Percentiles rank a stretch among this genome's conserved stretches.
Conservation (phyloP, 2,113 vertebrate species). For the Tringa solitaria region DNA sequence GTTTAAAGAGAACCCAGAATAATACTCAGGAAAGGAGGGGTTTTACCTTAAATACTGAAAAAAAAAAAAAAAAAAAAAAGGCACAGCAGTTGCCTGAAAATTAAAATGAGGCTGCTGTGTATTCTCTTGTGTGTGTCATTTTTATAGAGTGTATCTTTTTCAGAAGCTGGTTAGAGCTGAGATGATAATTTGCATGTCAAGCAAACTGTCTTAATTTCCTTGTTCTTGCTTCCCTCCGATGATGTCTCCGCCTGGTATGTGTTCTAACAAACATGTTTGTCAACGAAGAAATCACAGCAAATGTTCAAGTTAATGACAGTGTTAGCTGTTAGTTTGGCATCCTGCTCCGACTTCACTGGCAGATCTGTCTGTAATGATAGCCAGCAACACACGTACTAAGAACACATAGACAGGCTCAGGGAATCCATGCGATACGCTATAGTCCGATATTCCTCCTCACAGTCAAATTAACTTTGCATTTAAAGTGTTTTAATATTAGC, state of each 20-base stretch:
- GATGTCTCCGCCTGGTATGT: background rate
- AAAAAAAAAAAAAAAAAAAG: background rate
- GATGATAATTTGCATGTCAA: constrained; percentile 46
- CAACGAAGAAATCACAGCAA: constrained; percentile 23
- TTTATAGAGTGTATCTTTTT: constrained; percentile 6
- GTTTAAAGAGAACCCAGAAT: background rate
- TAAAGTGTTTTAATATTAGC: background rate
- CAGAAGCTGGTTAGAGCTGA: constrained; percentile 1
- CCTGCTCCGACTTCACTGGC: background rate
- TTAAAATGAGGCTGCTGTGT: background rate
- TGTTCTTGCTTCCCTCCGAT: background rate
- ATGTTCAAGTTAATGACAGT: constrained; percentile 25
- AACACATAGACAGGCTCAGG: background rate
- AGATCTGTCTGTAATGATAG: background rate
- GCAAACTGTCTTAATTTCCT: constrained; percentile 50
- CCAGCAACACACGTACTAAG: background rate
- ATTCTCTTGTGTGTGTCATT: constrained; percentile 28
- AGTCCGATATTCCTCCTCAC: background rate
- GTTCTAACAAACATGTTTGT: constrained; percentile 56
- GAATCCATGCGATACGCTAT: background rate
- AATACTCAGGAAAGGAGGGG: background rate
- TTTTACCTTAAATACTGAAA: background rate
- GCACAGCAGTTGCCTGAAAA: background rate
- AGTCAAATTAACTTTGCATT: background rate
- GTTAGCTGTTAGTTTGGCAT: constrained; percentile 28